These are phyloP conservation scores for Clitarchus hookeri DNA, from an alignment of 2,888 invertebrate species.

Conservation along the genomic window DNA sequence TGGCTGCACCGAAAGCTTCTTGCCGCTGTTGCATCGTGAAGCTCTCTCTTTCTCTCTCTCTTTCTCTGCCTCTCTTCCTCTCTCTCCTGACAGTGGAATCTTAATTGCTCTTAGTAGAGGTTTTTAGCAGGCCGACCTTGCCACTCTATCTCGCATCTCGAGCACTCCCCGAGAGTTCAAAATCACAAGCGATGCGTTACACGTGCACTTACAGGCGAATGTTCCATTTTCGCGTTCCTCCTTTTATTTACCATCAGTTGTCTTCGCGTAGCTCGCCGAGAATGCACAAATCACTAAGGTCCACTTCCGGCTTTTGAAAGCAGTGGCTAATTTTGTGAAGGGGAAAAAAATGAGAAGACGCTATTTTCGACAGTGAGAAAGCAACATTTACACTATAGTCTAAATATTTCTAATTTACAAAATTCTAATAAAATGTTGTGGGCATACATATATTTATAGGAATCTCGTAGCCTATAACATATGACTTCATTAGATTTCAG, in stretches of 20 bases:
- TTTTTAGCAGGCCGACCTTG: neutral
- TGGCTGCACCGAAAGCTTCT: constrained; percentile 25
- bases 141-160: constrained; percentile 3
- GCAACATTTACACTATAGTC: too few species aligned
- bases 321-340: too few species aligned
- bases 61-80: neutral
- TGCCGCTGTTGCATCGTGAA: constrained; percentile 16
- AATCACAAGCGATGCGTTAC: neutral
- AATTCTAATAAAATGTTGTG: too few species aligned
- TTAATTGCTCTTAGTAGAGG: neutral
- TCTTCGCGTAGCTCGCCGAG: neutral
- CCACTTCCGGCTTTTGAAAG: too few species aligned
- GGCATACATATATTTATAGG: too few species aligned
- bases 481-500: too few species aligned
- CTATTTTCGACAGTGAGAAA: too few species aligned
- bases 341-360: too few species aligned
- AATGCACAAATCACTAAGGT: neutral
- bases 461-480: too few species aligned
- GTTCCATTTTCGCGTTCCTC: neutral
- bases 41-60: neutral
- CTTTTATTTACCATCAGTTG: neutral
- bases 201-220: neutral
- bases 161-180: neutral
- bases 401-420: too few species aligned
- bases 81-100: neutral